A percentile compares a stretch with the other conserved stretches of the same genome.
phyloP scores from a whole-genome alignment of 2,113 vertebrate genomes.

The Rutilus rutilus region DNA sequence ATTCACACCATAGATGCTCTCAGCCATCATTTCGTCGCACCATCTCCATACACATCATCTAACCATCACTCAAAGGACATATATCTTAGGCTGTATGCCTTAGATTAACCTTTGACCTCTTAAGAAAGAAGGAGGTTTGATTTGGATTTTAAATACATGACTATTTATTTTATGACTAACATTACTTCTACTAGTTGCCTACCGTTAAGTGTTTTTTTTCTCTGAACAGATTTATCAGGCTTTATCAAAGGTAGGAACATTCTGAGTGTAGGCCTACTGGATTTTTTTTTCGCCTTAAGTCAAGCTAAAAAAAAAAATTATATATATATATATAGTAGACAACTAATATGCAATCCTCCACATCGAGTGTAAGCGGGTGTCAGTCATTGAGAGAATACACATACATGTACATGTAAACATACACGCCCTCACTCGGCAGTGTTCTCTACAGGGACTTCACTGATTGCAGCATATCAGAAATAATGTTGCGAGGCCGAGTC shows the following conservation, averaged over 20 bases:
- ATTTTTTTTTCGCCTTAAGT: not conserved
- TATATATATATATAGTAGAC: not conserved
- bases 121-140: conserved; percentile 73
- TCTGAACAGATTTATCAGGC: conserved; percentile 45
- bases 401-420: conserved; percentile 42
- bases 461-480: conserved; percentile 79
- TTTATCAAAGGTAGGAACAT: not conserved
- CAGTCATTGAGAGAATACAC: not conserved
- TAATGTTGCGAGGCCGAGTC: conserved; percentile 70
- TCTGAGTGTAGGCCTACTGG: not conserved
- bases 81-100: conserved; percentile 89
- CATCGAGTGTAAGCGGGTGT: not conserved
- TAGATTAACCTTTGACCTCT: conserved; percentile 76
- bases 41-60: conserved; percentile 74
- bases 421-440: conserved; percentile 50
- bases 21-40: conserved; percentile 67
- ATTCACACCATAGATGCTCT: conserved; percentile 20
- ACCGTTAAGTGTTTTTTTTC: conserved; percentile 81
- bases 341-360: not conserved
- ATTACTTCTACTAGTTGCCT: not conserved
- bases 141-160: conserved; percentile 94
- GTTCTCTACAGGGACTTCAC: conserved; percentile 75
- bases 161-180: conserved; percentile 59
- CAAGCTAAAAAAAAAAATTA: not conserved
- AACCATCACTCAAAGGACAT: conserved; percentile 80